Conservation (phyloP, 1,140 invertebrate genomes). For the Calliphora vicina region DNA sequence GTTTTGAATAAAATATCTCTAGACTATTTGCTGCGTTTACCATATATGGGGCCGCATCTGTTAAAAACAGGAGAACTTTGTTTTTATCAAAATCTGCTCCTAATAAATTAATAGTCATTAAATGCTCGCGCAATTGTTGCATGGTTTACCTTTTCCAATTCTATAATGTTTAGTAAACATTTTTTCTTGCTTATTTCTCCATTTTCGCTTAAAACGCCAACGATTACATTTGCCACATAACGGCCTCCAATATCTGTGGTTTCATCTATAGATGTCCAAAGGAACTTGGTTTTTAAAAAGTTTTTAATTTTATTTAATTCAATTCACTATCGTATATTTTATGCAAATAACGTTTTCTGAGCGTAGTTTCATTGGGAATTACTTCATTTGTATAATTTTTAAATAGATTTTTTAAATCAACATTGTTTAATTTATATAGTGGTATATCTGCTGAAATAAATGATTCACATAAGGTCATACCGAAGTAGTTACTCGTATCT, state of each 20-base stretch:
- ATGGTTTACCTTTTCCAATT: neutral
- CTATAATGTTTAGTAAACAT: neutral
- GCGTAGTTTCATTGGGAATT: conserved; percentile 8
- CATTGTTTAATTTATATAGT: neutral
- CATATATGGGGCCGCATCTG: conserved; percentile 30
- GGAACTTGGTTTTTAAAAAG: neutral
- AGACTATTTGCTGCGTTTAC: conserved; percentile 4
- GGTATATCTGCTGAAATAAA: neutral
- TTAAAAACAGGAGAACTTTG: neutral
- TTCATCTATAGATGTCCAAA: conserved; percentile 11
- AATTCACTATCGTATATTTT: neutral
- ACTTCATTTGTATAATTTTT: neutral
- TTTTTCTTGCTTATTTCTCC: neutral
- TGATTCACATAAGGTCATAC: neutral
- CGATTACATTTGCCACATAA: conserved; percentile 12
- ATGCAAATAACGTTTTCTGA: conserved; percentile 10
- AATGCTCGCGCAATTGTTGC: neutral
- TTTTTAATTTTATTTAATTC: neutral
- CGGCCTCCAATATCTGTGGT: neutral
- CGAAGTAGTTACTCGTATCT: neutral
- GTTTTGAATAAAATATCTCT: conserved; percentile 11
- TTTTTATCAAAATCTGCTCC: neutral
- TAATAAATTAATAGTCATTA: neutral
- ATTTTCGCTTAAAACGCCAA: neutral
- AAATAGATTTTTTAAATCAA: conserved; percentile 10